A percentile compares a stretch with the other conserved stretches of the same genome.
phyloP scores from a whole-genome alignment of 2,888 invertebrate species.

The Miltochrista miniata region DNA sequence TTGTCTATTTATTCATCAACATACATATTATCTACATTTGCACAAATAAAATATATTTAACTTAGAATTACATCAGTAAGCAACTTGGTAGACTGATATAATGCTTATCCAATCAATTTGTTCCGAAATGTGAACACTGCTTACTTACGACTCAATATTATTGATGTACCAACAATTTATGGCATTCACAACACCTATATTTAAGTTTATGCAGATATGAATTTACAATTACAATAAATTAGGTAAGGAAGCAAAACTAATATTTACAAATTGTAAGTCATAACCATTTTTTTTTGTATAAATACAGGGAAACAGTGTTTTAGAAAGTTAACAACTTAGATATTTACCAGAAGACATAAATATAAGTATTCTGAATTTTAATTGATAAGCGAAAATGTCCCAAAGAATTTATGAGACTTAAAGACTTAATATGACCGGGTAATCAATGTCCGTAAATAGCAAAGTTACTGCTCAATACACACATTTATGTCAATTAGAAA shows the following conservation, averaged over 20 bases:
- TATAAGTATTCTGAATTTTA: background rate
- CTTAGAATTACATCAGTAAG: conserved; percentile 75
- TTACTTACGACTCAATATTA: conserved; percentile 32
- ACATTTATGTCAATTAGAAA: conserved; percentile 44
- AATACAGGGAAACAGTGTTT: conserved; percentile 31
- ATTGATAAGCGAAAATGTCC: no score
- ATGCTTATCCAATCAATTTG: conserved; percentile 65
- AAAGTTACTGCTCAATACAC: no score
- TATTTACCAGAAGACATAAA: conserved; percentile 43
- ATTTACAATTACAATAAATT: conserved; percentile 73
- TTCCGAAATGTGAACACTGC: conserved; percentile 57
- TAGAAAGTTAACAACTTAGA: conserved; percentile 36
- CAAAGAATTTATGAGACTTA: no score
- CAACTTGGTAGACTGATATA: conserved; percentile 66
- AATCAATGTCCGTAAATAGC: conserved; percentile 12
- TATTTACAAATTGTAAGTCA: conserved; percentile 69
- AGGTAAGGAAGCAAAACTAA: conserved; percentile 72
- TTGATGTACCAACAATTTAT: conserved; percentile 42
- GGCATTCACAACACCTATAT: conserved; percentile 66
- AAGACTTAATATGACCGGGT: conserved; percentile 3
- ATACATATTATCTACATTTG: conserved; percentile 83
- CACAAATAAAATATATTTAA: conserved; percentile 76
- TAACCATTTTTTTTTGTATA: conserved; percentile 25
- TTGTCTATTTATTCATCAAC: conserved; percentile 83
- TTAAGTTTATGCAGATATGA: conserved; percentile 64